phyloP scores from a whole-genome alignment of 2,888 invertebrate genomes.

The Petrophora chlorosata region DNA sequence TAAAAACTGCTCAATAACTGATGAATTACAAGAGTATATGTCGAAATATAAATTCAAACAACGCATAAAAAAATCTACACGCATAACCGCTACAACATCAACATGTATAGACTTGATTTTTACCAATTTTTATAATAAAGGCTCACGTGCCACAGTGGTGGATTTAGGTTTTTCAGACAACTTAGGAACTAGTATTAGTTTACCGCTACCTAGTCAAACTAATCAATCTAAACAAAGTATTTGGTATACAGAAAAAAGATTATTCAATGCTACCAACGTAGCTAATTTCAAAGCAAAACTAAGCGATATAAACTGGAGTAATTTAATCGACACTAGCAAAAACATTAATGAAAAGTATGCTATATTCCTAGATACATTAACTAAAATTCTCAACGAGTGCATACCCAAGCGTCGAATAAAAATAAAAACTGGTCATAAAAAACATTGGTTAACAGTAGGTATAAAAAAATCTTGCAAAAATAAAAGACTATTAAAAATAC shows the following conservation, averaged over 20 bases:
- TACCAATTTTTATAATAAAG: background rate
- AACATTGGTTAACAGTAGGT: slow-evolving; percentile 11
- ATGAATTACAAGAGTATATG: background rate
- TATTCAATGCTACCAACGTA: background rate
- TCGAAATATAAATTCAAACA: background rate
- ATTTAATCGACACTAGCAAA: background rate
- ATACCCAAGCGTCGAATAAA: slow-evolving; percentile 1
- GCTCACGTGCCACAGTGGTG: background rate
- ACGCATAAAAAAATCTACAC: background rate
- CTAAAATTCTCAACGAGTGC: background rate
- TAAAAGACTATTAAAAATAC: slow-evolving; percentile 8
- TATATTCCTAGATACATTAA: background rate
- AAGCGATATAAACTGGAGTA: background rate
- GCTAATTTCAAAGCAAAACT: background rate
- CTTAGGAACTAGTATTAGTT: background rate
- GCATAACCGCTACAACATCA: background rate
- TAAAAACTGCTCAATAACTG: background rate
- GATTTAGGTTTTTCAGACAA: slow-evolving; percentile 1
- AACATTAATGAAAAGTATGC: background rate
- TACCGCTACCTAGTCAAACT: background rate
- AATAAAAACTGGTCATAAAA: background rate
- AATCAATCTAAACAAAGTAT: background rate
- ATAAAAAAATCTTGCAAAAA: slow-evolving; percentile 4
- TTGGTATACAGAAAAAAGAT: background rate
- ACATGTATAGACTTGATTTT: background rate